Evolutionary conservation across 1,140 invertebrate genomes (phyloP).

Genomic region (Galendromus occidentalis): DNA sequence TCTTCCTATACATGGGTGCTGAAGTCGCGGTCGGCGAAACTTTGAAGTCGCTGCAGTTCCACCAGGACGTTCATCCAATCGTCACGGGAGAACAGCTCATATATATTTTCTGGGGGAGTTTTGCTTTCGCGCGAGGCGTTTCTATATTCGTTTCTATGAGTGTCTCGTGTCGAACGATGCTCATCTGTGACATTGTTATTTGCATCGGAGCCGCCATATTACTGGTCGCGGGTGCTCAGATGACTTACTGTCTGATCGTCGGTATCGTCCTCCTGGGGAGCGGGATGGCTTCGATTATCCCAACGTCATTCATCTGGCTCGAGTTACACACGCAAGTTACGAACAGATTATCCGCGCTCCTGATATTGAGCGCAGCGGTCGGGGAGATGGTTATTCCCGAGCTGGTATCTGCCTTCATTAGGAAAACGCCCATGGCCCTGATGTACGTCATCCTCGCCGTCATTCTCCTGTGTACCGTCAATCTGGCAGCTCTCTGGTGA

Average conservation of each 20-base stretch:
- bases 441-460: conserved; percentile 26
- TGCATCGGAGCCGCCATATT: conserved; percentile 26
- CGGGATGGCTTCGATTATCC: conserved; percentile 34
- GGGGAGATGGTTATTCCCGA: conserved; percentile 32
- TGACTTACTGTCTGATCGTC: conserved; percentile 23
- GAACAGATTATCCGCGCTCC: conserved; percentile 31
- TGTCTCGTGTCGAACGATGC: conserved; percentile 26
- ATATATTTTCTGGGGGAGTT: conserved; percentile 32
- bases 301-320: conserved; percentile 33
- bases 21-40: conserved; percentile 33
- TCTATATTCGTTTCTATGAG: conserved; percentile 29
- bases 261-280: conserved; percentile 27
- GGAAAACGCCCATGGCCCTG: conserved; percentile 24
- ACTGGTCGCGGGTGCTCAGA: conserved; percentile 25
- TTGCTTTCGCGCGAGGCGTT: conserved; percentile 29
- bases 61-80: conserved; percentile 23
- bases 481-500: conserved; percentile 23
- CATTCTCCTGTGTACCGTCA: conserved; percentile 19
- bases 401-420: conserved; percentile 25
- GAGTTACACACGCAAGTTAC: conserved; percentile 31
- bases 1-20: conserved; percentile 31
- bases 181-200: conserved; percentile 26
- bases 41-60: conserved; percentile 27
- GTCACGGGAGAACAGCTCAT: conserved; percentile 27
- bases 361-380: conserved; percentile 30